phyloP scores from a whole-genome alignment of 2,113 vertebrate genomes.

The Zeus faber region DNA sequence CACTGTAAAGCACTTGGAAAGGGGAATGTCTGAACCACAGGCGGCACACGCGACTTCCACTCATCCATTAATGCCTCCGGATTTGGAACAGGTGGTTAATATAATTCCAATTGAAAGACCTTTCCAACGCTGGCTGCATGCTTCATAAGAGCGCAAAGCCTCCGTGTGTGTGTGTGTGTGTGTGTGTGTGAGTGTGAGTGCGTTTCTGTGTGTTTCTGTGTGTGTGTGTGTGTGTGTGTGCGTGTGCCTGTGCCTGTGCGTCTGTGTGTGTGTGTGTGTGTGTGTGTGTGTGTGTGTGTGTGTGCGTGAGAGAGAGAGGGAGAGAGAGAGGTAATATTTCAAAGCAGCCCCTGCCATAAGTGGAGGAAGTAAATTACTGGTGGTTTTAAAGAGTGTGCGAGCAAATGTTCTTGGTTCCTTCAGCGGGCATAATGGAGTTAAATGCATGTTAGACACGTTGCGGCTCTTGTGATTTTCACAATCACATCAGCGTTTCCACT shows the following conservation, averaged over 20 bases:
- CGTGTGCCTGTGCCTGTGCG: no score
- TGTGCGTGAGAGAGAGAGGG: no score
- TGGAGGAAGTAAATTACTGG: conserved; percentile 6
- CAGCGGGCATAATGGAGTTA: conserved; percentile 24
- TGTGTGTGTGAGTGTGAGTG: conserved; percentile 2
- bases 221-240: no score
- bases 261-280: no score
- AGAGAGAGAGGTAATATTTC: no score
- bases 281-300: no score
- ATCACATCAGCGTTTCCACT: conserved; percentile 9
- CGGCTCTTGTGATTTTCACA: conserved; percentile 5
- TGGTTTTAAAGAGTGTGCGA: conserved; percentile 19
- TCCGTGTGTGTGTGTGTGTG: no score
- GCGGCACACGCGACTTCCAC: conserved; percentile 58
- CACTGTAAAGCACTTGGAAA: neutral
- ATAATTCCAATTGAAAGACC: conserved; percentile 48
- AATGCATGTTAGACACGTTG: conserved; percentile 3
- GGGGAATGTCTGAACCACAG: conserved; percentile 51
- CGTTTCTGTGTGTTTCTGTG: no score
- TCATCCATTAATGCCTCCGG: conserved; percentile 55
- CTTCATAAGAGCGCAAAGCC: conserved; percentile 2
- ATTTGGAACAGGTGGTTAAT: conserved; percentile 65
- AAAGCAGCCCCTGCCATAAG: neutral
- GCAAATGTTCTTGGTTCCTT: conserved; percentile 26
- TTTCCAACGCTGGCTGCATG: conserved; percentile 32